These are phyloP conservation scores for Pteria penguin DNA, from an alignment of 2,888 invertebrate species.

Conservation along the genomic window DNA sequence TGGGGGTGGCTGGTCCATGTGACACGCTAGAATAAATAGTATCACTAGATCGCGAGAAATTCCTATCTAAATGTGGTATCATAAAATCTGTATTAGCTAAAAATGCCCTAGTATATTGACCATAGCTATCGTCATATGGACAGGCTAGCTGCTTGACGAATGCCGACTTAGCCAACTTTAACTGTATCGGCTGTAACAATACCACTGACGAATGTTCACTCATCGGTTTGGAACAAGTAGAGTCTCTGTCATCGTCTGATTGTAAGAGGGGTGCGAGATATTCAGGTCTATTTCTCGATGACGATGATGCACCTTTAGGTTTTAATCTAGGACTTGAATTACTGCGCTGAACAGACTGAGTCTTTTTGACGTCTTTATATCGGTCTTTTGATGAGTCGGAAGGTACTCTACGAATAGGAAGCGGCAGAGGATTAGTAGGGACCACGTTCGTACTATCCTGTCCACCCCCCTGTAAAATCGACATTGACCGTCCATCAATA, in stretches of 20 bases:
- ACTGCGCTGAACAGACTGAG: conserved; percentile 53
- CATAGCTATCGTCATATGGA: conserved; percentile 53
- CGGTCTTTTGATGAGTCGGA: conserved; percentile 53
- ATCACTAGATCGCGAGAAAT: conserved; percentile 70
- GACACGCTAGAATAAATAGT: conserved; percentile 67
- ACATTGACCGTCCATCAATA: conserved; percentile 75
- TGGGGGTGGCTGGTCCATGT: conserved; percentile 69
- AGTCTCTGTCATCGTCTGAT: conserved; percentile 72
- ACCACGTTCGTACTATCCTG: conserved; percentile 11
- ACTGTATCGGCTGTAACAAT: conserved; percentile 70
- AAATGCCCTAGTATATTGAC: conserved; percentile 51
- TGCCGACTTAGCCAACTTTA: conserved; percentile 66
- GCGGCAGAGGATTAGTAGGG: neutral
- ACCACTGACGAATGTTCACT: conserved; percentile 74
- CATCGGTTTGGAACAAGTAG: conserved; percentile 65
- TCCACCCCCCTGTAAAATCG: conserved; percentile 60
- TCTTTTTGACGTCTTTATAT: conserved; percentile 44
- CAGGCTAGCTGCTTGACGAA: conserved; percentile 67
- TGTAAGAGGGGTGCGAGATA: conserved; percentile 35
- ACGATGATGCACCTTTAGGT: conserved; percentile 37
- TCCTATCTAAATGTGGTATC: conserved; percentile 58
- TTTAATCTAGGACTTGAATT: conserved; percentile 61
- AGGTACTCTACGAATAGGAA: conserved; percentile 51
- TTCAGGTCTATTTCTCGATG: conserved; percentile 30
- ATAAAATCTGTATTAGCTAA: conserved; percentile 54